Evolutionary conservation across 1,140 invertebrate species (phyloP), one percentile per base, ranked within the genome.

Genomic region (Bombus superbus): DNA sequence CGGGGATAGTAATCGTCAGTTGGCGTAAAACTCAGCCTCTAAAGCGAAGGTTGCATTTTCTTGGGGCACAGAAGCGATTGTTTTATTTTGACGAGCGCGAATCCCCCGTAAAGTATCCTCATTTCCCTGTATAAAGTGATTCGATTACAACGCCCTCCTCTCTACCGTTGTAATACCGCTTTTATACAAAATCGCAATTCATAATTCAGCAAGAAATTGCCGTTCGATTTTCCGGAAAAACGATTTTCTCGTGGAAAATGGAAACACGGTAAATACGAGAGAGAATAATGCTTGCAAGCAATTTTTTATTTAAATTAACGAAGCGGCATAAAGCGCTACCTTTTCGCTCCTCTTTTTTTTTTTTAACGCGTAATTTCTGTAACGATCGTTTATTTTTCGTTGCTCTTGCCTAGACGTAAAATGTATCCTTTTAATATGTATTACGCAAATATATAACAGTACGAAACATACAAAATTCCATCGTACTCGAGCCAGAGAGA

Each of bases 131-230:
- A 75, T 72, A 82, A 82, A 82, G 81, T 64, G 81, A 82, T 82
- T 75, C 72, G 32, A 82, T 82, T 82, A 82, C 72, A 66, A 75
- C 72, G 72, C 32, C 57, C 22, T 35, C 18, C 71, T 28, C 42
- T 64, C n/a, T 64, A 22, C 32, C 44, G 32, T 44, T 82, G 72
- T 75, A 82, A 82, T 82, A 28, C 72, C 71, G 59, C 71, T 74
- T 82, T 82, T 82, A 82, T 59, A 75, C 25, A 64, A 82, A 82
- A 82, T 82, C 72, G 81, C 81, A 66, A 82, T 82, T 82, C 57
- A 82, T 82, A 75, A 75, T 82, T 75, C 72, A 75, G n/a, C 38
- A 35, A 75, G 57, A 82, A 75, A 82, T 82, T 82, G 42, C 40
- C 71, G 81, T 74, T 82, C 81, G 81, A 82, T 82, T 74, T 82